These are phyloP conservation scores for Drosophila seclusa DNA, from an alignment of 2,888 invertebrate genomes.

Conservation along the genomic window DNA sequence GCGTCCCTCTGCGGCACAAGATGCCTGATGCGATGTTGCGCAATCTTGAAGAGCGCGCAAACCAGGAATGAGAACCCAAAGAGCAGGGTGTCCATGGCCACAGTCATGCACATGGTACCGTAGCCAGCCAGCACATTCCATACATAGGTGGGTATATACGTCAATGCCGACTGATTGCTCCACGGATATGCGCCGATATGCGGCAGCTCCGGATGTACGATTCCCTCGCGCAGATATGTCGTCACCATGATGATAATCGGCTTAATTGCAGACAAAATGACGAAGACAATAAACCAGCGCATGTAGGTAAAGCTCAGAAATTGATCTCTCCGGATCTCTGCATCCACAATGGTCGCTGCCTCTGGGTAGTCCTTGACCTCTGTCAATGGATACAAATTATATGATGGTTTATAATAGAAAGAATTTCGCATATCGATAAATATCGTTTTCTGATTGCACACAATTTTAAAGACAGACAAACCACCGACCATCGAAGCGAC, in stretches of 20 bases:
- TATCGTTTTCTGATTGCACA: too few relatives aligned
- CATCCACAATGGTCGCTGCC: slow-evolving; percentile 39
- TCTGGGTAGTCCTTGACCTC: slow-evolving; percentile 44
- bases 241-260: slow-evolving; percentile 48
- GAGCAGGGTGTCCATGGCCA: slow-evolving; percentile 58
- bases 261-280: slow-evolving; percentile 41
- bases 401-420: too few relatives aligned
- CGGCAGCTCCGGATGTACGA: slow-evolving; percentile 44
- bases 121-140: slow-evolving; percentile 56
- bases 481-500: too few relatives aligned
- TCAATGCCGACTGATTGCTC: slow-evolving; percentile 24
- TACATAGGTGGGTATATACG: slow-evolving; percentile 50
- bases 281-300: slow-evolving; percentile 43
- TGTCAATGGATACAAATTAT: slow-evolving; percentile 1
- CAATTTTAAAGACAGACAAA: too few relatives aligned
- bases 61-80: slow-evolving; percentile 60
- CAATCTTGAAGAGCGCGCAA: slow-evolving; percentile 61
- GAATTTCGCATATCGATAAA: too few relatives aligned
- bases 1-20: slow-evolving; percentile 26
- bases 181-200: slow-evolving; percentile 50
- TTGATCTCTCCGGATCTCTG: slow-evolving; percentile 60
- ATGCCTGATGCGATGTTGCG: slow-evolving; percentile 53
- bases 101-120: slow-evolving; percentile 50
- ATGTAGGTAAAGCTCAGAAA: slow-evolving; percentile 48
- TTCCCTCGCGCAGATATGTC: slow-evolving; percentile 31